phyloP scores from a whole-genome alignment of 2,113 vertebrate genomes.

The Gorsachius goisagi region DNA sequence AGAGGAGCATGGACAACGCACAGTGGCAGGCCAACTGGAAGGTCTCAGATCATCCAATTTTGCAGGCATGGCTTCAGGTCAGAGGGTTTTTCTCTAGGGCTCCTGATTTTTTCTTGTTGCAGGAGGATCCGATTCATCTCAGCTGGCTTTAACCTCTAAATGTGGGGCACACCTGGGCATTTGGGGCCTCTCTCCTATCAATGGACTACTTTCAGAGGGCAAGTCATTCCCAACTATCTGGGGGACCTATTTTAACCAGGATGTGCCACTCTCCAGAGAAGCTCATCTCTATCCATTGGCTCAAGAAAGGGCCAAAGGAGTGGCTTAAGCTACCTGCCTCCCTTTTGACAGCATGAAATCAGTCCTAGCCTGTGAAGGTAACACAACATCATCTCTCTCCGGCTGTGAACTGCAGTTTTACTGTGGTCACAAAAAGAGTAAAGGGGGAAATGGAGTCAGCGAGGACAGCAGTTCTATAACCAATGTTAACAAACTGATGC shows the following conservation, averaged over 20 bases:
- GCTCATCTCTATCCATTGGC: background rate
- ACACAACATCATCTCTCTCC: background rate
- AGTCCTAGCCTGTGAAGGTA: background rate
- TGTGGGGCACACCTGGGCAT: background rate
- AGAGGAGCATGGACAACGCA: rapidly evolving
- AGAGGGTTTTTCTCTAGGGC: background rate
- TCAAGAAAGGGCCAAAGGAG: background rate
- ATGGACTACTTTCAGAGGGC: background rate
- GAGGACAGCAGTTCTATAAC: background rate
- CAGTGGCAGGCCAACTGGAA: background rate
- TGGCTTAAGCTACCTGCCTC: background rate
- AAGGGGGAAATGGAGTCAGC: background rate
- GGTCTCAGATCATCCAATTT: background rate
- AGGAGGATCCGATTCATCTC: background rate
- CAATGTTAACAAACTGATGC: background rate
- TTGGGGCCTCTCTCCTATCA: background rate
- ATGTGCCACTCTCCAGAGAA: background rate
- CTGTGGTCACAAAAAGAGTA: background rate
- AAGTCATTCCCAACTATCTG: background rate
- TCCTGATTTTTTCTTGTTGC: background rate
- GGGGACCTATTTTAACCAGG: background rate
- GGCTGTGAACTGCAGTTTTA: background rate
- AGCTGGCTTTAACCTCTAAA: background rate
- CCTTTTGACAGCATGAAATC: background rate
- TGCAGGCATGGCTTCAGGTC: background rate